Evolutionary conservation across 2,113 vertebrate genomes (phyloP).

Genomic region (Perca flavescens): DNA sequence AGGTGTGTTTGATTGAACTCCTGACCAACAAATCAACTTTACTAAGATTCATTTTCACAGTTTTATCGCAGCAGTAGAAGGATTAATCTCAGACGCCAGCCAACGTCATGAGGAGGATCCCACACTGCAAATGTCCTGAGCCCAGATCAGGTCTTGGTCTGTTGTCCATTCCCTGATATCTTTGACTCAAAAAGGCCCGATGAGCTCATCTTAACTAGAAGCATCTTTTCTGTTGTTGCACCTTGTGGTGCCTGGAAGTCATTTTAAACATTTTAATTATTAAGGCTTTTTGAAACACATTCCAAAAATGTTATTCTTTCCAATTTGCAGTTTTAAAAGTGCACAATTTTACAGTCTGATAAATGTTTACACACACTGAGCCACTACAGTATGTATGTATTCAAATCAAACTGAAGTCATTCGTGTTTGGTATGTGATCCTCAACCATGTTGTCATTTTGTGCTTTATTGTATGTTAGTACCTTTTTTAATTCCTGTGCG

Average conservation of each 20-base stretch:
- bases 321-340: not conserved
- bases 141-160: not conserved
- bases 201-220: no score
- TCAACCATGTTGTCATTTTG: not conserved
- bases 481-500: conserved; percentile 8
- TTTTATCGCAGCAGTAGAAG: not conserved
- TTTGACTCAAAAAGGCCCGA: not conserved
- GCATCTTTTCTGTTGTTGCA: no score
- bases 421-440: conserved; percentile 10
- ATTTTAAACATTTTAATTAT: not conserved
- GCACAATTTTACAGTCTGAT: not conserved
- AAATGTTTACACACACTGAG: conserved; percentile 47
- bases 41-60: not conserved
- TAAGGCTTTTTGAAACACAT: not conserved
- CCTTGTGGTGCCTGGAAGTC: not conserved
- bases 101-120: conserved; percentile 53
- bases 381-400: conserved; percentile 4
- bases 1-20: not conserved
- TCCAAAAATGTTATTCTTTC: not conserved
- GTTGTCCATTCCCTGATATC: not conserved
- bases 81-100: conserved; percentile 58
- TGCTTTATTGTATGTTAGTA: not conserved
- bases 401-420: not conserved
- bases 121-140: not conserved
- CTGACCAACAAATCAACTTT: not conserved